Conservation (phyloP, 2,113 vertebrate genomes). For the Antechinus flavipes region DNA sequence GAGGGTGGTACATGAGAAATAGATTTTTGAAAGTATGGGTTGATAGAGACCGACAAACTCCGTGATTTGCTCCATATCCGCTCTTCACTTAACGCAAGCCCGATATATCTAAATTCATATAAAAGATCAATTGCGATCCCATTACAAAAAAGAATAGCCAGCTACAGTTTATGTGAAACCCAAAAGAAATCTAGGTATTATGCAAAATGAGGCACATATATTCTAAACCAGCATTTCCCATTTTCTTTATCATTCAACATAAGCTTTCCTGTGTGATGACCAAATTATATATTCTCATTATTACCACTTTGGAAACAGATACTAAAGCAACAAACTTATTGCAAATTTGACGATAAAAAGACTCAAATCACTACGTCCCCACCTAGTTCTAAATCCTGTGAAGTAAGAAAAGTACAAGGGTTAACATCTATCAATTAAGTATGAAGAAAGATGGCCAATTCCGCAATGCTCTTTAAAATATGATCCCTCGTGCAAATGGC, state of each 20-base stretch:
- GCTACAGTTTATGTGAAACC: background rate
- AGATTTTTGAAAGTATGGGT: background rate
- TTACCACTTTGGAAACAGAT: background rate
- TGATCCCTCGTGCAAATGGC: conserved; percentile 43
- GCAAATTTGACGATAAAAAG: background rate
- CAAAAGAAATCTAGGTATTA: background rate
- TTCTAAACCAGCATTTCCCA: background rate
- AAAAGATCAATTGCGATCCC: background rate
- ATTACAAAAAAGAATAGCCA: background rate
- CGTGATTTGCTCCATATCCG: background rate
- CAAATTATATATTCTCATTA: background rate
- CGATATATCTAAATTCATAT: background rate
- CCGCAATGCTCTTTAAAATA: conserved; percentile 23
- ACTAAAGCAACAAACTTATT: background rate
- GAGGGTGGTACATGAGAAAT: background rate
- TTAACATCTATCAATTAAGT: conserved; percentile 20
- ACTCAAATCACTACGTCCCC: background rate
- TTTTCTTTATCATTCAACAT: background rate
- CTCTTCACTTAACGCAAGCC: background rate
- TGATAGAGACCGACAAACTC: background rate
- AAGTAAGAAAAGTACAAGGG: background rate
- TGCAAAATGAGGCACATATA: background rate
- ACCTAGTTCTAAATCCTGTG: background rate
- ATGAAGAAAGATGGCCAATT: conserved; percentile 17
- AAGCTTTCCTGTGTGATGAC: background rate